Percentiles rank a stretch among this genome's conserved stretches.
Evolutionary conservation across 1,140 invertebrate species (phyloP).

Genomic region (Alviniconcha marisindica): DNA sequence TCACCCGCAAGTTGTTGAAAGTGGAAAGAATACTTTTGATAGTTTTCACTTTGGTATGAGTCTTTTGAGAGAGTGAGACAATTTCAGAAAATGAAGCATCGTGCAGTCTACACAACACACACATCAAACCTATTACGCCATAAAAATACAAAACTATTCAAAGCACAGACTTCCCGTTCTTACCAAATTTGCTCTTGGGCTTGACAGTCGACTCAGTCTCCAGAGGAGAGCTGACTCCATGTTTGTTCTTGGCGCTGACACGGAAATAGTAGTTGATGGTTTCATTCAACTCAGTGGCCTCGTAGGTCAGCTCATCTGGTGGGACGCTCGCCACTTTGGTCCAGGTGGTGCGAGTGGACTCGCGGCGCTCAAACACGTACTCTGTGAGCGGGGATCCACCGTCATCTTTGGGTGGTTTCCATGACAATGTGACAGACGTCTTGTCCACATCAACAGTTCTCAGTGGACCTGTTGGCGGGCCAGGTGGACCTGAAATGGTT

Average conservation of each 20-base stretch:
- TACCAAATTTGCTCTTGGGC: constrained; percentile 87
- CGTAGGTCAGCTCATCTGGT: constrained; percentile 80
- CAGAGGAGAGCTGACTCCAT: constrained; percentile 95
- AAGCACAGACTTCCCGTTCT: constrained; percentile 28
- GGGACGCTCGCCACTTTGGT: constrained; percentile 83
- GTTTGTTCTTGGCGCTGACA: constrained; percentile 97
- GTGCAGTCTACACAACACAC: too few species aligned
- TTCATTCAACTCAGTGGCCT: constrained; percentile 92
- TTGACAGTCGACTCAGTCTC: constrained; percentile 76
- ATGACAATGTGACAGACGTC: constrained; percentile 87
- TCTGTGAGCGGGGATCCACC: constrained; percentile 84
- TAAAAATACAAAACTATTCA: background rate
- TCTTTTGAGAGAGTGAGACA: too few species aligned
- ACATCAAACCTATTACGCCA: background rate
- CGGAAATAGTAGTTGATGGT: constrained; percentile 95
- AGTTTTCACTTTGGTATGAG: too few species aligned
- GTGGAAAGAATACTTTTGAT: too few species aligned
- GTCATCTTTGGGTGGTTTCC: constrained; percentile 94
- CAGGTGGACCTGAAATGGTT: constrained; percentile 84
- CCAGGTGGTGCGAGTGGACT: constrained; percentile 87
- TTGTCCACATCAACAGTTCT: constrained; percentile 77
- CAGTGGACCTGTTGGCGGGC: constrained; percentile 93
- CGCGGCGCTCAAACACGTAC: constrained; percentile 72
- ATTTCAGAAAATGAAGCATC: too few species aligned
- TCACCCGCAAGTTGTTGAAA: too few species aligned